Base-by-base conservation (phyloP, 2,888 invertebrate species). In the Pherbina coryleti region DNA sequence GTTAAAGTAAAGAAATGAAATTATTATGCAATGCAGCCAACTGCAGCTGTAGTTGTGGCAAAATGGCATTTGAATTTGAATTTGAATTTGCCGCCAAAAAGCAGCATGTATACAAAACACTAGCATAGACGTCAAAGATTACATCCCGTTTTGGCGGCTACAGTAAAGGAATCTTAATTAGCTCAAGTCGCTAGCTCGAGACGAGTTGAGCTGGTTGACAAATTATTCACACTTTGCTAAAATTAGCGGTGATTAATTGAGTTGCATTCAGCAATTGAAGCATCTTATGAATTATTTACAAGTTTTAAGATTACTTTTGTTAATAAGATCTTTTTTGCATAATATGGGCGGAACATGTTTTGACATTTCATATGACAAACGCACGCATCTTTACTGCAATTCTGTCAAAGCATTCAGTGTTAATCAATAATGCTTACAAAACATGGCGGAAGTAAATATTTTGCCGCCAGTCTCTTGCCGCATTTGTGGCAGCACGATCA, bases 271-370 rank as follows among this genome's bases (percentile, higher is more conserved):
- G 25, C 44, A 71, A 53, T 55, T 3, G 53, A 55, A 55, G 71
- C 34, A 31, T 8, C n/a, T 28, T n/a, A 55, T 71, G 71, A 71
- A 71, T 71, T 53, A 70, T 70, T 70, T 70, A 69, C 51, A 70
- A n/a, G 28, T 70, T 28, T 19, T 55, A 71, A 19, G 34, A 34
- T 3, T 44, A 44, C 14, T 11, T 11, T 44, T 44, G 11, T 44
- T 7, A 44, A 14, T 7, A 44, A 14, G 44, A 44, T 44, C 5
- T 37, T 31, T 4, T 31, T 11, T 44, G 3, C 44, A 44, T 44
- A 11, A 44, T 44, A 44, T 44, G 44, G 44, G 44, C 44, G 44
- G 3, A 44, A 44, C 14, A 11, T 44, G 44, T 44, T 44, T 67
- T 14, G 11, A 19, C 34, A 60, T 60, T 60, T 60, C 60, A 28